Conservation (phyloP, 2,888 invertebrate species). For the Rotaria sp. region DNA sequence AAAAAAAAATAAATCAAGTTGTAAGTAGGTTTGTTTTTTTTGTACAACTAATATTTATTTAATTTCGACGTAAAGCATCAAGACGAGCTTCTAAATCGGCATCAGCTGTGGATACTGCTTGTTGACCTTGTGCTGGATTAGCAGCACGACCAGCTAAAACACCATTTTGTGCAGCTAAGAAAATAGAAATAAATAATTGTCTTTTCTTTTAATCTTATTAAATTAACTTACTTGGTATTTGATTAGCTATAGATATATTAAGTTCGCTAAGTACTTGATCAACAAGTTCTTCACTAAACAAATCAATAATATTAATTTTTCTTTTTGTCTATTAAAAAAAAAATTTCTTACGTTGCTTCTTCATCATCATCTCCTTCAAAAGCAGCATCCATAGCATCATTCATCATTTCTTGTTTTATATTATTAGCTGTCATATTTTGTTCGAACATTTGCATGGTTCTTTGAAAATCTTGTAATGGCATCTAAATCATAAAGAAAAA, state of each 20-base stretch:
- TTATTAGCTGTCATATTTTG: conserved; percentile 99
- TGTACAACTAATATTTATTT: neutral
- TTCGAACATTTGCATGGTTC: conserved; percentile 87
- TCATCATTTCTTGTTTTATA: conserved; percentile 99
- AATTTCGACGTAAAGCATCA: conserved; percentile 81
- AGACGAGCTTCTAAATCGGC: conserved; percentile 91
- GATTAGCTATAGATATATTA: conserved; percentile 85
- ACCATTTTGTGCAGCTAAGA: conserved; percentile 66
- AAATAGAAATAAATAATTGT: neutral
- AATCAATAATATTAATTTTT: conserved; percentile 58
- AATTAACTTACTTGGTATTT: conserved; percentile 50
- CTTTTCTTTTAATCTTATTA: neutral
- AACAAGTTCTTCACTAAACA: conserved; percentile 71
- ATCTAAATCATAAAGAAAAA: conserved; percentile 57
- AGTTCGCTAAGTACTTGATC: conserved; percentile 92
- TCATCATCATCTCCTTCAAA: conserved; percentile 96
- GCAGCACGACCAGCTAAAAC: conserved; percentile 45
- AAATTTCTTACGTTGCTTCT: conserved; percentile 76
- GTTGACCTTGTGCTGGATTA: conserved; percentile 38
- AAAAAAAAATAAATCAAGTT: no score
- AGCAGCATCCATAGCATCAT: conserved; percentile 97
- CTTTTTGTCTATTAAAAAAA: no score
- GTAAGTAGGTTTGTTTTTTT: neutral
- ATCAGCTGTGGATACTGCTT: conserved; percentile 64
- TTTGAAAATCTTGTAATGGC: conserved; percentile 96